These are phyloP conservation scores for Lasioglossum zephyrum DNA, from an alignment of 2,888 invertebrate genomes.

Conservation along the genomic window DNA sequence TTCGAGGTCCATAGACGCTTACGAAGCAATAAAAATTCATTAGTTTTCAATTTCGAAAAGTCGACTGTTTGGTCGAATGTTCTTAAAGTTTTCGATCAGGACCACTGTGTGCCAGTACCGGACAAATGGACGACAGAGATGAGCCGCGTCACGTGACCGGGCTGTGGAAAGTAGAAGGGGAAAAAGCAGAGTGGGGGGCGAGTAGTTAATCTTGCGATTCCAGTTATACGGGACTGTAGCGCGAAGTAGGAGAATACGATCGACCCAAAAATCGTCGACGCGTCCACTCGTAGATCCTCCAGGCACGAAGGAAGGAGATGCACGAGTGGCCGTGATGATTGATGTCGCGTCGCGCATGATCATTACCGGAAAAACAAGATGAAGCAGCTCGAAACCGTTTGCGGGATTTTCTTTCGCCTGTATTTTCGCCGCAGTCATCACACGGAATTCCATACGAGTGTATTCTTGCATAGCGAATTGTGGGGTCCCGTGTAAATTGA, in stretches of 20 bases:
- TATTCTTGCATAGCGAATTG: neutral
- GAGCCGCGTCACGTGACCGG: too few species aligned
- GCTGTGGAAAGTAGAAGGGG: too few species aligned
- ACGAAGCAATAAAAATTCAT: too few species aligned
- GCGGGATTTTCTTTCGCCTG: slow-evolving; percentile 26
- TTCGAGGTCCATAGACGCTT: too few species aligned
- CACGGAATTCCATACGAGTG: neutral
- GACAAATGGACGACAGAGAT: too few species aligned
- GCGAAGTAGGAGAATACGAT: slow-evolving; percentile 4
- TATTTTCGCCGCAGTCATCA: neutral
- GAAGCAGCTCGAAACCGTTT: slow-evolving; percentile 23
- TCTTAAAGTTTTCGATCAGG: too few species aligned
- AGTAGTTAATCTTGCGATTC: too few species aligned
- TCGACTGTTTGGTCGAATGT: too few species aligned
- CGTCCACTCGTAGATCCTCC: slow-evolving; percentile 55
- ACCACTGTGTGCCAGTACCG: too few species aligned
- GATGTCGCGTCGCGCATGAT: slow-evolving; percentile 63
- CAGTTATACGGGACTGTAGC: neutral
- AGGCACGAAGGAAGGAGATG: slow-evolving; percentile 69
- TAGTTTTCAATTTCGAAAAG: too few species aligned
- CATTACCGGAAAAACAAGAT: slow-evolving; percentile 43
- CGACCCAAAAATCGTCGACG: slow-evolving; percentile 32
- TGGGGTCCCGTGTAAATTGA: slow-evolving; percentile 1
- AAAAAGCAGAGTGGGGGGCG: too few species aligned
- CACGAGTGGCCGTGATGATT: slow-evolving; percentile 68